Percentiles rank a stretch among this genome's conserved stretches.
Evolutionary conservation across 2,888 invertebrate genomes (phyloP).

Genomic region (Ophioninae sp.): DNA sequence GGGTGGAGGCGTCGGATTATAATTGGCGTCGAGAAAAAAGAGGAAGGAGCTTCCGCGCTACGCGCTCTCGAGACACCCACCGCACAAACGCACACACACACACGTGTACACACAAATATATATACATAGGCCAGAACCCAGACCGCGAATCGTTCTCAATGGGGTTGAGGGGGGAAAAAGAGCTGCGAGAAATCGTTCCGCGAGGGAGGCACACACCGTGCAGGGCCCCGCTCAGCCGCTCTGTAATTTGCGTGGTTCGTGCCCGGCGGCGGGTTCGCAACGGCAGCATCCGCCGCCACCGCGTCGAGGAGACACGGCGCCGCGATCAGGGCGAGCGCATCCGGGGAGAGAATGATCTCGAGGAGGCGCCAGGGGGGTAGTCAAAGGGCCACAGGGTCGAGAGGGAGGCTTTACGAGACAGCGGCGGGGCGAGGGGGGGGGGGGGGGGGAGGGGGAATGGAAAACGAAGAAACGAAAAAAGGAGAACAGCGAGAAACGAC

Average conservation of each 20-base stretch:
- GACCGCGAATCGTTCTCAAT: conserved; percentile 43
- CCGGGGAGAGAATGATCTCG: conserved; percentile 6
- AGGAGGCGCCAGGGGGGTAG: conserved; percentile 18
- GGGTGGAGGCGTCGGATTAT: too few relatives aligned
- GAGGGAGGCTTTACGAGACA: too few relatives aligned
- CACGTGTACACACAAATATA: too few relatives aligned
- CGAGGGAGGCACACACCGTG: conserved; percentile 55
- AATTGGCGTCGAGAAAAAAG: conserved; percentile 28
- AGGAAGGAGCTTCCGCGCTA: conserved; percentile 70
- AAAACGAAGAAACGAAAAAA: conserved; percentile 4
- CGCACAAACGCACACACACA: too few relatives aligned
- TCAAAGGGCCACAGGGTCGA: too few relatives aligned
- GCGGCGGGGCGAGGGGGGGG: too few relatives aligned
- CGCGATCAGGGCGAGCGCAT: conserved; percentile 36
- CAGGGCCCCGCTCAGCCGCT: conserved; percentile 65
- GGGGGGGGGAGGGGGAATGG: conserved; percentile 17
- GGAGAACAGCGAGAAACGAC: conserved; percentile 10
- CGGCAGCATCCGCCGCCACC: conserved; percentile 6
- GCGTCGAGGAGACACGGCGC: conserved; percentile 35
- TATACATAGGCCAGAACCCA: too few relatives aligned
- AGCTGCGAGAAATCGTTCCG: conserved; percentile 42
- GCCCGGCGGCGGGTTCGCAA: conserved; percentile 65
- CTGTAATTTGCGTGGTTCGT: conserved; percentile 78
- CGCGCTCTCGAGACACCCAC: conserved; percentile 52
- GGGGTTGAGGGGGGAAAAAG: too few relatives aligned